Evolutionary conservation across 2,113 vertebrate species (phyloP).

Genomic region (Pituophis catenifer): DNA sequence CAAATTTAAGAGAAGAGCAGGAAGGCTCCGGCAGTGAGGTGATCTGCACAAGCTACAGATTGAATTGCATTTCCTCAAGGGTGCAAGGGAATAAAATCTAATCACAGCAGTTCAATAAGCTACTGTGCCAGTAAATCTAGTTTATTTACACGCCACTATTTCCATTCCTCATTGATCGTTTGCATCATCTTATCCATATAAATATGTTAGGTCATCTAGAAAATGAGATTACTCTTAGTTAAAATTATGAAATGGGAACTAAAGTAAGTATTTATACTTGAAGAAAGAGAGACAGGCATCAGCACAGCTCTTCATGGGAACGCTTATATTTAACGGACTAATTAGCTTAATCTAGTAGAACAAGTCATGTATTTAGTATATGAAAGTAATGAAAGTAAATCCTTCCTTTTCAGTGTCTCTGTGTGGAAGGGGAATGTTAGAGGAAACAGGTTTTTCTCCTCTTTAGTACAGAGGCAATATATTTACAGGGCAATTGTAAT

Average conservation of each 20-base stretch:
- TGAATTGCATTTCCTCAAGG: conserved; percentile 60
- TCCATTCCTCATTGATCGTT: conserved; percentile 60
- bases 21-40: conserved; percentile 28
- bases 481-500: not conserved
- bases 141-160: conserved; percentile 56
- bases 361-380: conserved; percentile 8
- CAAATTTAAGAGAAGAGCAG: conserved; percentile 25
- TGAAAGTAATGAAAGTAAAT: not conserved
- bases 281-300: not conserved
- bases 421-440: not conserved
- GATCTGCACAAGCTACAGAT: conserved; percentile 47
- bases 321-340: not conserved
- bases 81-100: conserved; percentile 50
- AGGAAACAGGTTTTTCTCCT: not conserved
- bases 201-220: conserved; percentile 53
- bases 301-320: conserved; percentile 8
- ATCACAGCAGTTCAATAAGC: conserved; percentile 62
- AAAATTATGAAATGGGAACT: conserved; percentile 56
- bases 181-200: conserved; percentile 54
- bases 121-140: conserved; percentile 48
- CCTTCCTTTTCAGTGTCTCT: not conserved
- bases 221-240: conserved; percentile 59
- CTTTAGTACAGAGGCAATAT: not conserved
- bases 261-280: conserved; percentile 21
- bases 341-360: conserved; percentile 30